A percentile compares a stretch with the other conserved stretches of the same genome.
These are phyloP conservation scores for Nettapus auritus DNA, from an alignment of 2,113 vertebrate genomes.

Conservation along the genomic window DNA sequence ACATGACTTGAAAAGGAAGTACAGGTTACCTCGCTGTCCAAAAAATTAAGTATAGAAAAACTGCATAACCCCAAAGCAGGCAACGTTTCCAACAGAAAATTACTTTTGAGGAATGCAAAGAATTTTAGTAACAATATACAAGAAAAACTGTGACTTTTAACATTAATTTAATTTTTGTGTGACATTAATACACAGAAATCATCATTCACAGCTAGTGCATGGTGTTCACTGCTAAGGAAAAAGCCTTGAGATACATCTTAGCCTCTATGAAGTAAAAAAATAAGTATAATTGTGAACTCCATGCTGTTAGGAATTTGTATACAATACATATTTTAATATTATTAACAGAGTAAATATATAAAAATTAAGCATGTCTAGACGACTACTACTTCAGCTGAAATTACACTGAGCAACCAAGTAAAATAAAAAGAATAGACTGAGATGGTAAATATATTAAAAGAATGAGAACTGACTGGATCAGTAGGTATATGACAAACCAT, in stretches of 20 bases:
- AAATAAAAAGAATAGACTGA: background rate
- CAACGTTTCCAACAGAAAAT: background rate
- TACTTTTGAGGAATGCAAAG: background rate
- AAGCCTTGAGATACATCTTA: background rate
- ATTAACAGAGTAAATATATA: background rate
- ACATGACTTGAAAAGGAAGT: background rate
- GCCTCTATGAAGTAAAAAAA: background rate
- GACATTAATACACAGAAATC: background rate
- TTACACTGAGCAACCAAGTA: background rate
- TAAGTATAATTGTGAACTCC: background rate
- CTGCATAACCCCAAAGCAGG: background rate
- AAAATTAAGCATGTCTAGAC: background rate
- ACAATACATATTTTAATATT: background rate
- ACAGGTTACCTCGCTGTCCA: background rate
- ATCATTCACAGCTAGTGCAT: background rate
- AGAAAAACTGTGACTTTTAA: background rate
- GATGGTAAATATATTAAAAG: background rate
- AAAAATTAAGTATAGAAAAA: background rate
- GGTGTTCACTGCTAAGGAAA: background rate
- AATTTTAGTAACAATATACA: accelerated
- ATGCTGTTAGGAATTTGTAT: background rate
- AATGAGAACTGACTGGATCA: background rate
- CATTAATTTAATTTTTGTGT: background rate
- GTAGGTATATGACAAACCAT: background rate
- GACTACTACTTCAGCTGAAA: background rate